Conservation (phyloP, 2,888 invertebrate genomes). For the Choreutis nemorana region DNA sequence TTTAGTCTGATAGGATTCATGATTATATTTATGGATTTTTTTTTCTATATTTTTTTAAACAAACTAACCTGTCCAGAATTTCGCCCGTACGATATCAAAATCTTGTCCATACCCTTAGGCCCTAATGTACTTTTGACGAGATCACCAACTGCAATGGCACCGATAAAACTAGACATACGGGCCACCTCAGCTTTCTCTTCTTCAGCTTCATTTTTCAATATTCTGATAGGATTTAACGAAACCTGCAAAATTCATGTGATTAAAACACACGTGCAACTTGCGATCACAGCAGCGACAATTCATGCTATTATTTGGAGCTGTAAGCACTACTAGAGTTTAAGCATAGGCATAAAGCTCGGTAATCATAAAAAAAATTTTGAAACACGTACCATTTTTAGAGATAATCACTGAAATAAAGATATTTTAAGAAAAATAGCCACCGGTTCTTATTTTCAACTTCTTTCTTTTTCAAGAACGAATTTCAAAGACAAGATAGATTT, state of each 20-base stretch:
- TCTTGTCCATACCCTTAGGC: conserved; percentile 99
- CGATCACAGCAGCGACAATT: too few species aligned
- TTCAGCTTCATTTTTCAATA: conserved; percentile 95
- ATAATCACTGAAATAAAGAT: conserved; percentile 3
- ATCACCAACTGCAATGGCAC: conserved; percentile 98
- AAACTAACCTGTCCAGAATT: conserved; percentile 70
- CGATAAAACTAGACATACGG: conserved; percentile 96
- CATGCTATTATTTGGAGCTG: too few species aligned
- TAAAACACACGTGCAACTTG: conserved; percentile 7
- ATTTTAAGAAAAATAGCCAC: conserved; percentile 19
- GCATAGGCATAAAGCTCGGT: too few species aligned
- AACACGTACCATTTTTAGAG: too few species aligned
- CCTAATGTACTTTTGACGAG: conserved; percentile 97
- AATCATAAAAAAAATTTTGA: too few species aligned
- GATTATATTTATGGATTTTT: neutral
- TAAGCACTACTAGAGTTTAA: too few species aligned
- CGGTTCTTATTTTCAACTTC: too few species aligned
- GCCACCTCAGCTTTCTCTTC: conserved; percentile 98
- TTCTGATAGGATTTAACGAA: conserved; percentile 91
- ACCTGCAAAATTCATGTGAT: conserved; percentile 57
- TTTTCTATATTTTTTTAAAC: neutral
- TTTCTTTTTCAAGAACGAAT: too few species aligned
- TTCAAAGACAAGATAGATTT: too few species aligned
- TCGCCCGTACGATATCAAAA: conserved; percentile 81
- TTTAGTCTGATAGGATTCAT: too few species aligned